Base-by-base conservation (phyloP, 2,888 invertebrate species). In the Molorchus minor region DNA sequence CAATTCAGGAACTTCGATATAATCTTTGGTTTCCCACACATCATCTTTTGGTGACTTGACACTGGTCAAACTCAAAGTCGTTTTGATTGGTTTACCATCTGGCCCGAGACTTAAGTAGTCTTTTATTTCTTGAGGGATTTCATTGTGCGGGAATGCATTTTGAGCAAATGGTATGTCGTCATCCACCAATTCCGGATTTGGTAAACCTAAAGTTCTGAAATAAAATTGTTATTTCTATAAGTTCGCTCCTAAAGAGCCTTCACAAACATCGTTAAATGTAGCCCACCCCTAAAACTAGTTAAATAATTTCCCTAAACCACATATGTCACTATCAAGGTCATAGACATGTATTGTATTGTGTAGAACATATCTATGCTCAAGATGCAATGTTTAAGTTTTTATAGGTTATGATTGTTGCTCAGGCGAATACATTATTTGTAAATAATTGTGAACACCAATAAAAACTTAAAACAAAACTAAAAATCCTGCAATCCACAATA, bases 21-120 rank as follows among this genome's bases (percentile, higher is more conserved):
- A 90, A 79, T 91, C 90, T 15, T 84, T 77, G 33, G 87, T 87
- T 72, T 86, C 86, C 90, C 90, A 90, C 64, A 87, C 84, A 45
- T 82, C 79, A 60, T 87, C 86, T 0, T 82, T 80, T 43, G 85
- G 84, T 2, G 83, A 82, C 2, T 80, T 79, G n/a, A 82, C 74
- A 29, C 81, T 77, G 0, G 82, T 84, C 1, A 85, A 83, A 10
- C 83, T 77, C n/a, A 87, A 81, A 0, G 84, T 82, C 1, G 87
- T 85, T 44, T 85, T 79, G 44, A 90, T 70, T 0, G 90, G 89
- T 40, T 82, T 80, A 0, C 90, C 89, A 33, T 84, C 80, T 0
- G 83, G 76, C 62, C 85, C 84, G 45, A 90, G 73, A 0, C 89
- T 87, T 19, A 88, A 81, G 76, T 89, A 90, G 19, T 84, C 82